Evolutionary conservation across 2,797 vertebrate species (phyloP).

Genomic region (Melanotaenia trifasciata): DNA sequence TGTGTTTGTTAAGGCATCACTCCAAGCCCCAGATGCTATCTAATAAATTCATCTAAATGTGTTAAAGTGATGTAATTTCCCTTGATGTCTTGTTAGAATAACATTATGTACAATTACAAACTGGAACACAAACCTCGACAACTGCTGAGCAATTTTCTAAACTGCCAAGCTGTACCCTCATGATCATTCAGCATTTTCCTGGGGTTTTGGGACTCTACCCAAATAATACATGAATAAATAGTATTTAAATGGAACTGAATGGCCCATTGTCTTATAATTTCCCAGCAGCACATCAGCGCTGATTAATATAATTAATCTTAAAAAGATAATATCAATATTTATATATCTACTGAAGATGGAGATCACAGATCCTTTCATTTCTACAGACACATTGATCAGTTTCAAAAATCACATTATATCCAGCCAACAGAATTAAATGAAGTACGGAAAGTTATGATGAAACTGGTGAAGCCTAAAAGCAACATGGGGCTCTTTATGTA

Average conservation of each 20-base stretch:
- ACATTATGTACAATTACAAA: background rate
- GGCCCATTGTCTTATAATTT: slow-evolving; percentile 27
- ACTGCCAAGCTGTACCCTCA: background rate
- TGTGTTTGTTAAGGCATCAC: background rate
- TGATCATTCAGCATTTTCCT: slow-evolving; percentile 19
- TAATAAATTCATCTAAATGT: slow-evolving; percentile 4
- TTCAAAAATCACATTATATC: slow-evolving; percentile 16
- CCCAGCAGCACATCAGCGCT: slow-evolving; percentile 16
- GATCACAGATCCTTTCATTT: slow-evolving; percentile 16
- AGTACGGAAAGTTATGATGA: slow-evolving; percentile 30
- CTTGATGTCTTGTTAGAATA: background rate
- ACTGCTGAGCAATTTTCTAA: slow-evolving; percentile 6
- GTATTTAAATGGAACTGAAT: slow-evolving; percentile 22
- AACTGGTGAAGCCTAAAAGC: slow-evolving; percentile 26
- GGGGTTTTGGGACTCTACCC: slow-evolving; percentile 16
- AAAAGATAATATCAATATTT: background rate
- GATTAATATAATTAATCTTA: background rate
- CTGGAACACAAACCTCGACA: slow-evolving; percentile 4
- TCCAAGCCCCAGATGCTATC: background rate
- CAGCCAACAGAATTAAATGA: slow-evolving; percentile 20
- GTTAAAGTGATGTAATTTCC: background rate
- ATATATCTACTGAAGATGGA: background rate
- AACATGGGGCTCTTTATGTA: slow-evolving; percentile 10
- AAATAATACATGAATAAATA: slow-evolving; percentile 34
- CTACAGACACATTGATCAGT: slow-evolving; percentile 10